Evolutionary conservation across 2,888 invertebrate species (phyloP).

Genomic region (Odontothrips loti): DNA sequence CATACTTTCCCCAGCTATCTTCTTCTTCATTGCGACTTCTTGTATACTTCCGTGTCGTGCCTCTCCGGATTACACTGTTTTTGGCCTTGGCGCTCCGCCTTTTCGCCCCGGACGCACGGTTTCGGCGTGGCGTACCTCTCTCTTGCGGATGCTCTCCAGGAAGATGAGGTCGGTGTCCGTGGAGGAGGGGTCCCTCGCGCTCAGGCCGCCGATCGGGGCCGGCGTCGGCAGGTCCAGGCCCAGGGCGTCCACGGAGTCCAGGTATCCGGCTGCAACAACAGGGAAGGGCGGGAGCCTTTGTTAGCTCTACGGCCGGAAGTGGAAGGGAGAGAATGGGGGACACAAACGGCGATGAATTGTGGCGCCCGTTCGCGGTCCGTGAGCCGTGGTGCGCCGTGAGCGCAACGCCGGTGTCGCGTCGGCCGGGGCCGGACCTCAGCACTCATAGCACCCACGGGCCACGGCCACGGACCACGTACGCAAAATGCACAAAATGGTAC

Average conservation of each 20-base stretch:
- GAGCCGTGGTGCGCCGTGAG: not conserved
- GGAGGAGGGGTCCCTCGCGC: not conserved
- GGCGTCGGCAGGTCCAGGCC: constrained; percentile 5
- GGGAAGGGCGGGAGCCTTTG: not conserved
- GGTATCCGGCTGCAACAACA: constrained; percentile 5
- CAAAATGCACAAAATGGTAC: too few species aligned
- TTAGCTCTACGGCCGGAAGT: not conserved
- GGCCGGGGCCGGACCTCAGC: not conserved
- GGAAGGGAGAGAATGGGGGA: not conserved
- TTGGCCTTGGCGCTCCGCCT: too few species aligned
- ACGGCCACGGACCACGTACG: too few species aligned
- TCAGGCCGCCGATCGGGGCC: not conserved
- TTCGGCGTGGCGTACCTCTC: not conserved
- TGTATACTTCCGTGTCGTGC: too few species aligned
- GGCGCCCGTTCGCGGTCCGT: too few species aligned
- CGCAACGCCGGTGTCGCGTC: not conserved
- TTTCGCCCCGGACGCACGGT: not conserved
- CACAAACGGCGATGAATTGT: too few species aligned
- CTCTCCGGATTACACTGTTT: too few species aligned
- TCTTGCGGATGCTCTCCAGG: not conserved
- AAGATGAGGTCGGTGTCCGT: constrained; percentile 19
- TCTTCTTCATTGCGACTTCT: too few species aligned
- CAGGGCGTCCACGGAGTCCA: constrained; percentile 23
- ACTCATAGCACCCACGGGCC: too few species aligned
- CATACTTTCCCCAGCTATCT: too few species aligned